Conservation (phyloP, 2,888 invertebrate genomes). For the Chironomus riparius region DNA sequence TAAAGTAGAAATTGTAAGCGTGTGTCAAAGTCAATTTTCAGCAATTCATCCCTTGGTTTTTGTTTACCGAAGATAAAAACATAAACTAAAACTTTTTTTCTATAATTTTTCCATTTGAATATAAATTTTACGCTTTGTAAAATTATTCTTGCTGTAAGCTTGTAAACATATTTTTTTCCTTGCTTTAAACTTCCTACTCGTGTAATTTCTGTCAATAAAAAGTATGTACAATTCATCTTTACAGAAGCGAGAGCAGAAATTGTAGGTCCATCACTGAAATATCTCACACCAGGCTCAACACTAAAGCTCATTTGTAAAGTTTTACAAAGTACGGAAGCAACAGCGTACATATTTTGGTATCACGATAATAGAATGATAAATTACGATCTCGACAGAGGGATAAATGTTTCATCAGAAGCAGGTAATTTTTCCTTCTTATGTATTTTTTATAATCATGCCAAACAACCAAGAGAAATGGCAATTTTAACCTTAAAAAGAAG, state of each 20-base stretch:
- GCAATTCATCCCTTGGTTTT: no score
- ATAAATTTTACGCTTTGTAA: no score
- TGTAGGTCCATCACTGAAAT: slow-evolving; percentile 75
- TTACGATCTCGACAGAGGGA: slow-evolving; percentile 76
- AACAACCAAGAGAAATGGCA: background rate
- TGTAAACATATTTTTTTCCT: no score
- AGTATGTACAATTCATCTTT: slow-evolving; percentile 32
- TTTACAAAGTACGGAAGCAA: slow-evolving; percentile 73
- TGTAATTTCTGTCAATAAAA: no score
- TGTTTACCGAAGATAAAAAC: no score
- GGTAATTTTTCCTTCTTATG: slow-evolving; percentile 38
- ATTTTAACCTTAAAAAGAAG: background rate
- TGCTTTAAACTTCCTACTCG: no score
- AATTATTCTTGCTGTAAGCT: no score
- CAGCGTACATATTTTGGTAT: slow-evolving; percentile 79
- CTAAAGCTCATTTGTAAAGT: slow-evolving; percentile 72
- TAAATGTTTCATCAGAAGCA: slow-evolving; percentile 75
- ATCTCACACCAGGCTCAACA: slow-evolving; percentile 77
- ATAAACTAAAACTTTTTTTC: no score
- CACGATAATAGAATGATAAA: slow-evolving; percentile 88
- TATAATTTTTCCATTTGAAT: no score
- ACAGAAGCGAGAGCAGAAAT: slow-evolving; percentile 81
- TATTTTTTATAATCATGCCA: background rate
- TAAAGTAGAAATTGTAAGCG: no score
- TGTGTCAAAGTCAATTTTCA: no score